These are phyloP conservation scores for Eupeodes luniger DNA, from an alignment of 2,888 invertebrate genomes.

Conservation along the genomic window DNA sequence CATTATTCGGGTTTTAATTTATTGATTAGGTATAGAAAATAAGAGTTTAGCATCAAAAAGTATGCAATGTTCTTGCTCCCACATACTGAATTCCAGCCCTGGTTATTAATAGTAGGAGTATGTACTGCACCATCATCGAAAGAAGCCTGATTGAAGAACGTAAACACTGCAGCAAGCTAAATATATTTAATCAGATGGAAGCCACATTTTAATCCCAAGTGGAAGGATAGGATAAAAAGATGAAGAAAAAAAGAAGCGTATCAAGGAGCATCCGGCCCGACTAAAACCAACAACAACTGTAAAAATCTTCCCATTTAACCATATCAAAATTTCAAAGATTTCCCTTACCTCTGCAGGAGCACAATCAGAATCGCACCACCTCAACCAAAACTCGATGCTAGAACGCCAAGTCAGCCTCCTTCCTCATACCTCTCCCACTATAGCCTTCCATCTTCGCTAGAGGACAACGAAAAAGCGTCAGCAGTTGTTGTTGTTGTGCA, in stretches of 20 bases:
- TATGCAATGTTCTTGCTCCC: not conserved
- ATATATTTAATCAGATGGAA: constrained; percentile 68
- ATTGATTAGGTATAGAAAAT: too few relatives aligned
- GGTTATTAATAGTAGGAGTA: not conserved
- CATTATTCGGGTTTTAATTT: too few relatives aligned
- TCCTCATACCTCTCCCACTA: not conserved
- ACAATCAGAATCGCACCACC: not conserved
- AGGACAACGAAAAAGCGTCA: constrained; percentile 19
- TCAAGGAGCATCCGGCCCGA: constrained; percentile 12
- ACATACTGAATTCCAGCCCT: not conserved
- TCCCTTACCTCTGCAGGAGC: constrained; percentile 21
- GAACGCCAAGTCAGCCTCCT: too few relatives aligned
- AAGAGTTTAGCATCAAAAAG: not conserved
- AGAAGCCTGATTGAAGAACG: constrained; percentile 20
- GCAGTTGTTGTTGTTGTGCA: not conserved
- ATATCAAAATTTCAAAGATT: constrained; percentile 74
- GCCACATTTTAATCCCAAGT: constrained; percentile 59
- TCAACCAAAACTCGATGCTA: not conserved
- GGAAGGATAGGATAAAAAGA: constrained; percentile 38
- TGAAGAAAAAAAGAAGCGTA: constrained; percentile 49
- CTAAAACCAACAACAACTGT: constrained; percentile 22
- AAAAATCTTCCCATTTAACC: constrained; percentile 71
- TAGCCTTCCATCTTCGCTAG: not conserved
- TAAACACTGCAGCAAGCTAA: constrained; percentile 48
- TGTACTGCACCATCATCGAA: not conserved